Conservation (phyloP, 2,113 vertebrate species). For the Zapus hudsonius region DNA sequence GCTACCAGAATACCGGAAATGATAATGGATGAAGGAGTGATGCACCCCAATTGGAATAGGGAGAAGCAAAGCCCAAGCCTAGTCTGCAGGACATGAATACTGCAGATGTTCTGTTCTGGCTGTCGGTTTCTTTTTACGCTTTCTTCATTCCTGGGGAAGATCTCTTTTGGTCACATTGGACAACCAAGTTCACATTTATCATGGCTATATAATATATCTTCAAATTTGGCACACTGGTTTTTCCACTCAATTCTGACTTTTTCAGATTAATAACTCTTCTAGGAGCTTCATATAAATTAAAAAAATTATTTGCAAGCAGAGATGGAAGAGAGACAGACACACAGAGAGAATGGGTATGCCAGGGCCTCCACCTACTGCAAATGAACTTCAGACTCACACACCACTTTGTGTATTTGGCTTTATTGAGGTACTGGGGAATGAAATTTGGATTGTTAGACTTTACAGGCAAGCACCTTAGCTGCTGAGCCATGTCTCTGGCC, state of each 20-base stretch:
- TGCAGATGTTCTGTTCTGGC: not conserved
- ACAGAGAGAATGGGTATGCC: no score
- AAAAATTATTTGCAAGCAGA: not conserved
- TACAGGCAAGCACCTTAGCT: no score
- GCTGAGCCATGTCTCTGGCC: no score
- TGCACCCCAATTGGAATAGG: not conserved
- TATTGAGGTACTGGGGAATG: no score
- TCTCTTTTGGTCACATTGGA: not conserved
- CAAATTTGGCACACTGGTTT: not conserved
- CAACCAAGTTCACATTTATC: not conserved
- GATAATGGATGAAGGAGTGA: not conserved
- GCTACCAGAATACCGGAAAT: not conserved
- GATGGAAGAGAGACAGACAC: not conserved
- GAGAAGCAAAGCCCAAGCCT: not conserved
- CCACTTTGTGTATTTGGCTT: no score
- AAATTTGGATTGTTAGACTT: no score
- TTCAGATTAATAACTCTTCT: not conserved
- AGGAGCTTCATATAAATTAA: not conserved
- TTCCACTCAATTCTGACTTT: not conserved
- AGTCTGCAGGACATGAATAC: not conserved
- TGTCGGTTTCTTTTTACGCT: not conserved
- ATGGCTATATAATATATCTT: not conserved
- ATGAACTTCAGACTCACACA: no score
- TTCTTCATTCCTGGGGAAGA: not conserved
- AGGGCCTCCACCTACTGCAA: no score